phyloP scores from a whole-genome alignment of 1,140 invertebrate genomes.

The Nasonia longicornis region DNA sequence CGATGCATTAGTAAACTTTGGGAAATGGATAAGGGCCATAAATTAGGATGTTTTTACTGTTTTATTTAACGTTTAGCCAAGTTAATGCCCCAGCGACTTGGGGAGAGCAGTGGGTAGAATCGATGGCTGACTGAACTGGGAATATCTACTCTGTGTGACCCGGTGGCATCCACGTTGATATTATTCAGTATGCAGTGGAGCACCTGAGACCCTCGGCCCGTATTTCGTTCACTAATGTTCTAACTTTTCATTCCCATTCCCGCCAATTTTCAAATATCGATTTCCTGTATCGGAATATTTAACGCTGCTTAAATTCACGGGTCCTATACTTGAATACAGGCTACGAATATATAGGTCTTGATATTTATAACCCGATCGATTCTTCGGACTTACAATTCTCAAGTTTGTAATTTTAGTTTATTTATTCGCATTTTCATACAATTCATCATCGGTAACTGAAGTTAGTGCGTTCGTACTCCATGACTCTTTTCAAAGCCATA shows the following conservation, averaged over 20 bases:
- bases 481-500: no score
- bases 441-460: no score
- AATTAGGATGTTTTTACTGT: conserved; percentile 16
- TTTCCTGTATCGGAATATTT: conserved; percentile 18
- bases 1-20: not conserved
- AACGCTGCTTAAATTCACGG: conserved; percentile 7
- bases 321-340: not conserved
- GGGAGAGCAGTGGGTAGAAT: not conserved
- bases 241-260: conserved; percentile 33
- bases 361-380: not conserved
- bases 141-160: conserved; percentile 25
- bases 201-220: conserved; percentile 19
- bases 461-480: no score
- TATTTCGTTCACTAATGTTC: conserved; percentile 34
- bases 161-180: not conserved
- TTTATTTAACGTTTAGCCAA: conserved; percentile 19
- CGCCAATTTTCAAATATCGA: conserved; percentile 29
- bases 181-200: conserved; percentile 26
- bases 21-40: not conserved
- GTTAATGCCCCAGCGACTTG: conserved; percentile 17
- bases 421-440: no score
- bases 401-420: no score
- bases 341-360: not conserved
- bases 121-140: conserved; percentile 24
- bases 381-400: not conserved